Base-by-base conservation (phyloP, 2,797 vertebrate species). In the Furcifer pardalis region DNA sequence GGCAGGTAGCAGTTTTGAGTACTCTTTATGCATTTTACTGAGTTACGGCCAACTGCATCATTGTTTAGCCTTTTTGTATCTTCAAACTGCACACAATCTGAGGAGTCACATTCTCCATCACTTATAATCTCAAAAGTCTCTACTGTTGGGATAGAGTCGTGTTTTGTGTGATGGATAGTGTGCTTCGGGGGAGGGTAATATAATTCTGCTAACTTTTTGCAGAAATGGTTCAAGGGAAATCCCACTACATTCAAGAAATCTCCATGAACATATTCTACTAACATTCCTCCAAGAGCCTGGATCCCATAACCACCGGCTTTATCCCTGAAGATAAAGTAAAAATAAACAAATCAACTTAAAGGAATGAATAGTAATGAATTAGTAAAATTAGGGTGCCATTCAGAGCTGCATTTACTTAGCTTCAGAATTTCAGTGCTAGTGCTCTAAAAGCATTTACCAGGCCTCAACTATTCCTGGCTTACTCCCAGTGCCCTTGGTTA, bases 221-320 rank as follows among this genome's bases (percentile, higher is more conserved):
- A 99, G 93, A 99, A 99, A 92, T 91, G 98, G 95, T 99, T 99
- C 60, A 99, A 96, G 2, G 98, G 98, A 89, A 99, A 99, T 71
- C 98, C 98, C 49, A 99, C 97, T 9, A 99, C 98, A 40, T 99
- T 99, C 62, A 99, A 92, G 89, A 99, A 98, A 94, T 99, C 98
- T 46, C 98, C 98, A 0, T 95, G 96, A 12, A 99, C 96, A 2
- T 93, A 95, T 83, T 99, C 98, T 65, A 99, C 98, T 74, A 99
- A 92, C 98, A 99, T 98, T 13, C 98, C 98, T 3, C 98, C 98
- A 0, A 98, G 96, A 8, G 98, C 97, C 94, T 99, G 98, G 90
- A 99, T 98, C 17, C 98, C 98, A 27, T 99, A 99, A 59, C 98
- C 98, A 1, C 98, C 98, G 0, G 98, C 98, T 87, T 99, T 99